These are phyloP conservation scores for Phenganax stokvisi DNA, from an alignment of 92 coral and sea anemone genomes.

Conservation along the genomic window DNA sequence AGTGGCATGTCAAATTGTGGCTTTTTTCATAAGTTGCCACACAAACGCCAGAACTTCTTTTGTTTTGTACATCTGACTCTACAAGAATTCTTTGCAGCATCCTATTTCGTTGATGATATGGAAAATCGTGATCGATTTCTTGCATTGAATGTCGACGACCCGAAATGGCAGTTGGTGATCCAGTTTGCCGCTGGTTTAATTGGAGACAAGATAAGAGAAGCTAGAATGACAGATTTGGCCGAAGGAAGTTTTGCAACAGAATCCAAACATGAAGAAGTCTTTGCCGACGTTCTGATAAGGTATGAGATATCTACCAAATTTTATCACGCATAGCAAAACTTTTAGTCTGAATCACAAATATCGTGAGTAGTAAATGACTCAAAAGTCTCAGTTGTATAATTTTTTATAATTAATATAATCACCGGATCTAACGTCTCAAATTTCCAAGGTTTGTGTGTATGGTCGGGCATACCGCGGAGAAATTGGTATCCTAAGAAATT, in stretches of 20 bases:
- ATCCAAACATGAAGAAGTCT: too few species aligned
- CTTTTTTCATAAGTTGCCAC: constrained; percentile 32
- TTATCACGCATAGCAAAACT: too few species aligned
- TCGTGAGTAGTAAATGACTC: too few species aligned
- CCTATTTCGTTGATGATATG: background rate
- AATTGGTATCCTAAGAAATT: too few species aligned
- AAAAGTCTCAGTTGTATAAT: too few species aligned
- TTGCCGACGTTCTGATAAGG: background rate
- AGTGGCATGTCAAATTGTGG: constrained; percentile 8
- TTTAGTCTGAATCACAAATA: too few species aligned
- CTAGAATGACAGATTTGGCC: too few species aligned
- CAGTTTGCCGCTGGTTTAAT: constrained; percentile 54
- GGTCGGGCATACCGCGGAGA: too few species aligned
- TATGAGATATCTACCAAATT: background rate
- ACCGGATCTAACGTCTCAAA: too few species aligned
- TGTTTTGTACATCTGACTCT: constrained; percentile 49
- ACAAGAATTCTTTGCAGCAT: constrained; percentile 49
- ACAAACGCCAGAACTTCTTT: constrained; percentile 24
- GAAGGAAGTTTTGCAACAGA: background rate
- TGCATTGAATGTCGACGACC: background rate
- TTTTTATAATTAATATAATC: too few species aligned
- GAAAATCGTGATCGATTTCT: background rate
- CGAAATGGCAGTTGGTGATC: constrained; percentile 48
- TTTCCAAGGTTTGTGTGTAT: too few species aligned
- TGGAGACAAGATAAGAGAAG: constrained; percentile 1